Evolutionary conservation across 2,888 invertebrate species (phyloP).

Genomic region (Theretra japonica): DNA sequence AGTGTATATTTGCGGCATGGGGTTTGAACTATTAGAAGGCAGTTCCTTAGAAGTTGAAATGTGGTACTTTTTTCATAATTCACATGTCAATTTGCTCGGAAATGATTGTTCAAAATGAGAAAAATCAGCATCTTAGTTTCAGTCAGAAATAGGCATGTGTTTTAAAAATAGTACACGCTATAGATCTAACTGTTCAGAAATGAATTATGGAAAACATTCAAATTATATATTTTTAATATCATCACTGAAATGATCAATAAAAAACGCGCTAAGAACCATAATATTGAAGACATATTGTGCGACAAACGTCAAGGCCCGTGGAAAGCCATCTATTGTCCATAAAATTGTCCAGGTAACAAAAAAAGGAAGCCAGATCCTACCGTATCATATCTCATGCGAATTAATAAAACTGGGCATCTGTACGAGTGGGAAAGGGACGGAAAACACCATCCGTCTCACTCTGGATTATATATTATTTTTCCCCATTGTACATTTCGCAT

Average conservation of each 20-base stretch:
- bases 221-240: too few species aligned
- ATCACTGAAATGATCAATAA: not conserved
- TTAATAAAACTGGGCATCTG: slow-evolving; percentile 49
- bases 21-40: too few species aligned
- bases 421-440: slow-evolving; percentile 34
- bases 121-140: too few species aligned
- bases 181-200: too few species aligned
- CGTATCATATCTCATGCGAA: slow-evolving; percentile 46
- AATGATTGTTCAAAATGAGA: too few species aligned
- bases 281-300: slow-evolving; percentile 4
- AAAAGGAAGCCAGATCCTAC: slow-evolving; percentile 36
- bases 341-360: slow-evolving; percentile 26
- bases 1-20: too few species aligned
- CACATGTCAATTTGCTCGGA: too few species aligned
- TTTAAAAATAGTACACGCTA: too few species aligned
- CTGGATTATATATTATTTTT: slow-evolving; percentile 54
- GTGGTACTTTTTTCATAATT: too few species aligned
- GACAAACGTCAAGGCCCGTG: not conserved
- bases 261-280: not conserved
- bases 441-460: slow-evolving; percentile 49
- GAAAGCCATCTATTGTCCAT: slow-evolving; percentile 9
- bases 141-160: too few species aligned
- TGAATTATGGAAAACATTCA: too few species aligned
- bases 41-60: too few species aligned
- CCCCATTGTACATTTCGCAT: slow-evolving; percentile 46